phyloP scores from a whole-genome alignment of 92 coral and sea anemone genomes.

The Porites cylindrica region DNA sequence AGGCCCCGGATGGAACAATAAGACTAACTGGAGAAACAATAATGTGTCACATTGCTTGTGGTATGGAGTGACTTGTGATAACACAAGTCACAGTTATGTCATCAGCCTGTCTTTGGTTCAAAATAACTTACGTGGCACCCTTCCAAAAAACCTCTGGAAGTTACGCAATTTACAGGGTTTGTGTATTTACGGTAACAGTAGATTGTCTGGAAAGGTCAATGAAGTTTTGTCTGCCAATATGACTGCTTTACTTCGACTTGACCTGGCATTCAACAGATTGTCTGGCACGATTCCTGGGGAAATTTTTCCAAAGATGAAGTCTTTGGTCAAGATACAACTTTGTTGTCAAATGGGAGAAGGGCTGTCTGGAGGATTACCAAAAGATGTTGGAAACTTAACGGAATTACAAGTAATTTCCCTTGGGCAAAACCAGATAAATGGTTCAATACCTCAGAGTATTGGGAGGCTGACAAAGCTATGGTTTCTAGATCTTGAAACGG shows the following conservation, averaged over 20 bases:
- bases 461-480: constrained; percentile 66
- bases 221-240: constrained; percentile 71
- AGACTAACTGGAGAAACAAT: constrained; percentile 17
- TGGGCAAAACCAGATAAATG: constrained; percentile 66
- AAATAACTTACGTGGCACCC: constrained; percentile 72
- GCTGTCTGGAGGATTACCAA: constrained; percentile 69
- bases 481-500: constrained; percentile 80
- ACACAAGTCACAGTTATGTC: constrained; percentile 53
- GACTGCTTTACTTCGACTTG: constrained; percentile 69
- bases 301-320: constrained; percentile 53
- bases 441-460: constrained; percentile 76
- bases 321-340: constrained; percentile 69
- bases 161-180: constrained; percentile 80
- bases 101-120: constrained; percentile 56
- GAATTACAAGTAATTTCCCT: constrained; percentile 79
- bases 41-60: constrained; percentile 74
- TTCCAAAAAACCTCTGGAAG: constrained; percentile 76
- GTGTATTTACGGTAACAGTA: constrained; percentile 54
- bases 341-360: constrained; percentile 68
- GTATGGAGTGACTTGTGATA: constrained; percentile 77
- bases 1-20: constrained; percentile 68
- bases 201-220: constrained; percentile 57
- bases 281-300: constrained; percentile 68
- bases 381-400: constrained; percentile 70
- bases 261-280: constrained; percentile 55